Evolutionary conservation across 2,888 invertebrate genomes (phyloP), one percentile per base, ranked within the genome.

Genomic region (Argyresthia albistria): DNA sequence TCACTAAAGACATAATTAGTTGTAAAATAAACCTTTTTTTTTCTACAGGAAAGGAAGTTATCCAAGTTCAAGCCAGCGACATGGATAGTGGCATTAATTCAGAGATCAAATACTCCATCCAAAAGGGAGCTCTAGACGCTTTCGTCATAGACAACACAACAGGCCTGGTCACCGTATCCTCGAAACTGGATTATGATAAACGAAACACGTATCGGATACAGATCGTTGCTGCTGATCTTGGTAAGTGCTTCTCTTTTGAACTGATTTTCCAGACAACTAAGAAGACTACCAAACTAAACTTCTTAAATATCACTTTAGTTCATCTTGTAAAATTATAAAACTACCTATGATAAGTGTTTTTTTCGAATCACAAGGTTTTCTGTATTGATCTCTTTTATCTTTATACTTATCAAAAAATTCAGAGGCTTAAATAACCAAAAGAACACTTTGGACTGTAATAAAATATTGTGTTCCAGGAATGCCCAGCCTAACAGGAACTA

Each of bases 71-170:
- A 50, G 97, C 97, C 0, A 92, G 90, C 0, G 98, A 98, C 70
- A 89, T 92, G 14, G 97, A 98, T 74, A 92, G 93, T n/a, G 95
- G 96, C 0, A 73, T 93, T 3, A 98, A 98, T 78, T 93, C 97
- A 0, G 91, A 93, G 62, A 86, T 97, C 46, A 88, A 88, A 60
- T 97, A 97, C 73, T 89, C 91, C 56, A 93, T 98, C 59, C 93
- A 94, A 59, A 93, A 93, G 69, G 97, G 97, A 1, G 93, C 93
- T 0, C 92, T 94, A 58, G 95, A 96, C 59, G 93, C 96, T 60
- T 98, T 98, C 70, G 75, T 79, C 0, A 91, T 97, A n/a, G 91
- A 96, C 69, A 92, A 93, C 59, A 83, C 80, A 0, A 92, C 92
- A 0, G 97, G 97, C 0, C 87, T 92, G 1, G 90, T 97, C 15